A percentile compares a stretch with the other conserved stretches of the same genome.
Evolutionary conservation across 2,888 invertebrate species (phyloP).

Genomic region (Apamea crenata): DNA sequence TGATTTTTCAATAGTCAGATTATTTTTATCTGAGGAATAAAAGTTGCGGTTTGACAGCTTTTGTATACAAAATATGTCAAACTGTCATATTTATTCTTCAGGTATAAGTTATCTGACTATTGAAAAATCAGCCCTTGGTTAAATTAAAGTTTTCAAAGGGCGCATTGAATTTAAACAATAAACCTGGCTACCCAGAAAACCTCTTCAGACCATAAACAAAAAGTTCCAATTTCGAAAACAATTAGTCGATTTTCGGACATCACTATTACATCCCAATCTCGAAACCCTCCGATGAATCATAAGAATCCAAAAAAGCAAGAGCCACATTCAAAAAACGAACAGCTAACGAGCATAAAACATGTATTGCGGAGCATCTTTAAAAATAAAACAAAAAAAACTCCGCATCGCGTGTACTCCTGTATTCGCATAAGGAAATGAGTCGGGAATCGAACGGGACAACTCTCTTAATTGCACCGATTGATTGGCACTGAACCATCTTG

Average conservation of each 20-base stretch:
- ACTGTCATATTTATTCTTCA: no score
- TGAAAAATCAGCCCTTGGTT: no score
- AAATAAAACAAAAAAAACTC: constrained; percentile 37
- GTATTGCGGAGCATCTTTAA: constrained; percentile 34
- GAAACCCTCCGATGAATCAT: not conserved
- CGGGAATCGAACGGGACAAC: constrained; percentile 66
- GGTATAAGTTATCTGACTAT: no score
- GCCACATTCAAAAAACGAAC: constrained; percentile 34
- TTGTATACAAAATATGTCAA: no score
- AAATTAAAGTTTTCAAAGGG: not conserved
- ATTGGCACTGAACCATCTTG: constrained; percentile 68
- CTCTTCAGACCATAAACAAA: not conserved
- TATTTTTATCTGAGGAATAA: no score
- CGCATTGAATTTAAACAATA: not conserved
- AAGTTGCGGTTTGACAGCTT: no score
- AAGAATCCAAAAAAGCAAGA: constrained; percentile 20
- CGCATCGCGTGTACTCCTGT: constrained; percentile 61
- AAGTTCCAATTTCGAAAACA: not conserved
- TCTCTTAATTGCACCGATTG: constrained; percentile 73
- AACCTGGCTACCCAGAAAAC: not conserved
- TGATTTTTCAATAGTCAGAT: no score
- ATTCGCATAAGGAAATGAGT: constrained; percentile 70
- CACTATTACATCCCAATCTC: constrained; percentile 26
- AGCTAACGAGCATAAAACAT: constrained; percentile 50
- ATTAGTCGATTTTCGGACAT: constrained; percentile 26